Conservation (phyloP, 35 echinoderm and acorn worm genomes). For the Anneissia japonica region DNA sequence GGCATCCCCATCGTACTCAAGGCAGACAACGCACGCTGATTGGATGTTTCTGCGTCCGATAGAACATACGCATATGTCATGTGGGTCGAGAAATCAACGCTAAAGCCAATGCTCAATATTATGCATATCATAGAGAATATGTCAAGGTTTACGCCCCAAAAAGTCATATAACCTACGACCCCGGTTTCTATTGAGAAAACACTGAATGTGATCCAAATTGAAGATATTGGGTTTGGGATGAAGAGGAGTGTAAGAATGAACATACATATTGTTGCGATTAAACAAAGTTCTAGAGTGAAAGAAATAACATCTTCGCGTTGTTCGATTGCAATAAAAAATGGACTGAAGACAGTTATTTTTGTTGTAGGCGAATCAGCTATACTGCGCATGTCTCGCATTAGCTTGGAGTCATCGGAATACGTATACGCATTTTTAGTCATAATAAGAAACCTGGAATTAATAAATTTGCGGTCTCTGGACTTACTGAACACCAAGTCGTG, state of each 20-base stretch:
- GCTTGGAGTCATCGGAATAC: slow-evolving; percentile 26
- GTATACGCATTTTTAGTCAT: slow-evolving; percentile 35
- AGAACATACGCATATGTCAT: slow-evolving; percentile 74
- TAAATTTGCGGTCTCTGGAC: slow-evolving; percentile 14
- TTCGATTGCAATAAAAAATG: slow-evolving; percentile 66
- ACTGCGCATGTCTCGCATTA: slow-evolving; percentile 48
- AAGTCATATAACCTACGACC: slow-evolving; percentile 67
- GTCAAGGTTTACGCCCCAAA: slow-evolving; percentile 57
- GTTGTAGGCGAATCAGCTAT: slow-evolving; percentile 15
- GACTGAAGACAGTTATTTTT: slow-evolving; percentile 35
- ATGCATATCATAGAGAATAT: slow-evolving; percentile 73
- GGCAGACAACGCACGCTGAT: slow-evolving; percentile 43
- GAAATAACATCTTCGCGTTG: slow-evolving; percentile 53
- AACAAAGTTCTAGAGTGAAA: slow-evolving; percentile 40
- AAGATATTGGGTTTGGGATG: slow-evolving; percentile 68
- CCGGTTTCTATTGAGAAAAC: slow-evolving; percentile 59
- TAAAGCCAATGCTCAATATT: slow-evolving; percentile 75
- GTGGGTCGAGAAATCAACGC: slow-evolving; percentile 83
- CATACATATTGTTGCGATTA: slow-evolving; percentile 68
- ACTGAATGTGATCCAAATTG: slow-evolving; percentile 52
- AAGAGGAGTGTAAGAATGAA: slow-evolving; percentile 61
- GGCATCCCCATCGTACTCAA: slow-evolving; percentile 56
- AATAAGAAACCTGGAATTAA: slow-evolving; percentile 47
- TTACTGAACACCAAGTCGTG: slow-evolving; percentile 59
- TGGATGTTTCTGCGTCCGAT: slow-evolving; percentile 30